These are phyloP conservation scores for Gobiocypris rarus DNA, from an alignment of 2,113 vertebrate genomes.

Conservation along the genomic window DNA sequence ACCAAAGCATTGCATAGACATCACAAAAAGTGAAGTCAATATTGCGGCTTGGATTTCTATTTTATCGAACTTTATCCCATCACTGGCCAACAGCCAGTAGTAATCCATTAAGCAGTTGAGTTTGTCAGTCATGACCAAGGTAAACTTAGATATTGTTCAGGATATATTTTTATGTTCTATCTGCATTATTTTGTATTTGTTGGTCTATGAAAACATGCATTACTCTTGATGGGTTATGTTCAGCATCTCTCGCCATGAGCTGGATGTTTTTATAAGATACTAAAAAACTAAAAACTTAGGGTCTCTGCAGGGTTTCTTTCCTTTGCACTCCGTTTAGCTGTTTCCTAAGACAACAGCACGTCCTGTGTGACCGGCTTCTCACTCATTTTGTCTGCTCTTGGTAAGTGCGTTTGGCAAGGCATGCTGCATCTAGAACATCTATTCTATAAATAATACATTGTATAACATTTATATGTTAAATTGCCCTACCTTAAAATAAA, in stretches of 20 bases:
- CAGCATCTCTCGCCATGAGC: neutral
- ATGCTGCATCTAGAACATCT: neutral
- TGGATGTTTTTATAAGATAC: neutral
- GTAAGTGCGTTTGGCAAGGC: neutral
- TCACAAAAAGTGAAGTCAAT: neutral
- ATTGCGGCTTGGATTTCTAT: neutral
- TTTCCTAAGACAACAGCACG: neutral
- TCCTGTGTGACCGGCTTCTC: neutral
- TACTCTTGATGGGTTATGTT: neutral
- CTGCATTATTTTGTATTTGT: neutral
- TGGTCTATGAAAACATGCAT: neutral
- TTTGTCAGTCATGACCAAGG: neutral
- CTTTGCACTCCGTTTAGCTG: neutral
- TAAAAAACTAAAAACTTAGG: neutral
- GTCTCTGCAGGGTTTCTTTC: neutral
- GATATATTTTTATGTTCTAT: neutral
- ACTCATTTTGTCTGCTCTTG: neutral
- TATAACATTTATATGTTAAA: neutral
- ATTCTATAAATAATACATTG: neutral
- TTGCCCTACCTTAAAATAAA: neutral
- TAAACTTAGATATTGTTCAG: neutral
- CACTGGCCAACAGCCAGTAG: neutral
- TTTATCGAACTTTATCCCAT: neutral
- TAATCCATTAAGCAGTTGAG: neutral
- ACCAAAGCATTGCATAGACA: neutral